Evolutionary conservation across 2,113 vertebrate species (phyloP), one percentile per base, ranked within the genome.

Genomic region (Monopterus albus): DNA sequence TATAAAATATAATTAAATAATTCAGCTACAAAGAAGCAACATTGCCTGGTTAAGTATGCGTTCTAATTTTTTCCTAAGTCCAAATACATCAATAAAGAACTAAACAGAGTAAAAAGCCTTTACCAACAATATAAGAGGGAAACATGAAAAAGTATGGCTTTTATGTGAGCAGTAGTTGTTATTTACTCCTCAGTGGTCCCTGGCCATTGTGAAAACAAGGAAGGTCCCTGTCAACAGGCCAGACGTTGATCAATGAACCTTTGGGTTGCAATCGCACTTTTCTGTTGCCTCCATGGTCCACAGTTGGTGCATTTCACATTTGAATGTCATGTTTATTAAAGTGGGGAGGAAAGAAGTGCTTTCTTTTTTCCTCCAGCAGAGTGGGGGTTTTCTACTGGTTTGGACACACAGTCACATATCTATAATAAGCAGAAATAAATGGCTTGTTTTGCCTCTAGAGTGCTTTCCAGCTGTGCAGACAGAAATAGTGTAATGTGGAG

Each of bases 161-260:
- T 75, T 55, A 35, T 62, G 47, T 56, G 52, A 72, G 33, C 67
- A 78, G 69, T 58, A 55, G 72, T 60, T 81, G 64, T 81, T 79
- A 66, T 76, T 68, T 77, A 52, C 71, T 69, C 57, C 52, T 72
- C 39, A 66, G 36, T 29, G 51, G 64, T 81, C 70, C 33, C 76
- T 18, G 7, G 73, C 2, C 57, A 28, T 73, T 42, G 11, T 25
- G 60, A 49, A 70, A 74, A 77, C 61, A 55, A 78, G 64, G 70
- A 61, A 40, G 81, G 57, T 72, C 75, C 56, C 50, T 60, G 74
- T 82, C 75, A 79, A 67, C 72, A 29, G 38, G 29, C 53, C 42
- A 43, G 65, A 69, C 78, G 71, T 67, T 84, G 84, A 82, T 84
- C 81, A 79, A 71, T 45, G 62, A 12, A 23, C 58, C 81, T 76